Percentiles rank a stretch among this genome's conserved stretches.
Evolutionary conservation across 1,140 invertebrate genomes (phyloP).

Genomic region (Meloidogyne floridensis): DNA sequence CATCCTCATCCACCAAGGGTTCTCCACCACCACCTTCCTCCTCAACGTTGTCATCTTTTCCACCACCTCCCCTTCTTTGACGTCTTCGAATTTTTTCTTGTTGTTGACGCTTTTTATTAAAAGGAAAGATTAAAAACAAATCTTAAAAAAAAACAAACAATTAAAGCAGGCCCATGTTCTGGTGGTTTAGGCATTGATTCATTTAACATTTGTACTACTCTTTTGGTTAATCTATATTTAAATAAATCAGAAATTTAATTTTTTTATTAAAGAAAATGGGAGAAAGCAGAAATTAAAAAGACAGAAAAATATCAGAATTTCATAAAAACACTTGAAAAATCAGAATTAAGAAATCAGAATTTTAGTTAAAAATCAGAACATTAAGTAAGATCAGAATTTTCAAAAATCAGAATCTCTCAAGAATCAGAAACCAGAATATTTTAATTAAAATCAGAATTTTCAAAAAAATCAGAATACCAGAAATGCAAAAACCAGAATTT

Average conservation of each 20-base stretch:
- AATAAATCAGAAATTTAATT: no score
- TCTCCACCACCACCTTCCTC: slow-evolving; percentile 2
- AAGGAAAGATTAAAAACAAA: background rate
- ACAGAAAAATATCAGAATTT: background rate
- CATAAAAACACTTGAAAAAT: no score
- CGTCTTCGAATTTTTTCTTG: background rate
- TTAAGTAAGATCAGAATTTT: no score
- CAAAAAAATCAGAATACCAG: no score
- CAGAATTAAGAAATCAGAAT: no score
- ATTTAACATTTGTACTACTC: slow-evolving; percentile 40
- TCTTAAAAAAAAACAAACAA: background rate
- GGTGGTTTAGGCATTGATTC: slow-evolving; percentile 15
- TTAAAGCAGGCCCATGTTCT: slow-evolving; percentile 25
- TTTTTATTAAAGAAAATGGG: background rate
- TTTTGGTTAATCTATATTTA: slow-evolving; percentile 32
- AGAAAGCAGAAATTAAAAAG: background rate
- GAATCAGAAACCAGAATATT: no score
- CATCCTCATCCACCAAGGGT: slow-evolving; percentile 24
- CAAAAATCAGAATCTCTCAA: no score
- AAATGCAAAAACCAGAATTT: no score
- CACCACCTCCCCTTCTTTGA: slow-evolving; percentile 17
- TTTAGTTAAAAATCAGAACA: background rate
- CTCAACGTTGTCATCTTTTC: background rate
- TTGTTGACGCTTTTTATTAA: background rate
- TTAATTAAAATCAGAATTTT: no score